These are phyloP conservation scores for Nomada flava DNA, from an alignment of 2,888 invertebrate species.

Conservation along the genomic window DNA sequence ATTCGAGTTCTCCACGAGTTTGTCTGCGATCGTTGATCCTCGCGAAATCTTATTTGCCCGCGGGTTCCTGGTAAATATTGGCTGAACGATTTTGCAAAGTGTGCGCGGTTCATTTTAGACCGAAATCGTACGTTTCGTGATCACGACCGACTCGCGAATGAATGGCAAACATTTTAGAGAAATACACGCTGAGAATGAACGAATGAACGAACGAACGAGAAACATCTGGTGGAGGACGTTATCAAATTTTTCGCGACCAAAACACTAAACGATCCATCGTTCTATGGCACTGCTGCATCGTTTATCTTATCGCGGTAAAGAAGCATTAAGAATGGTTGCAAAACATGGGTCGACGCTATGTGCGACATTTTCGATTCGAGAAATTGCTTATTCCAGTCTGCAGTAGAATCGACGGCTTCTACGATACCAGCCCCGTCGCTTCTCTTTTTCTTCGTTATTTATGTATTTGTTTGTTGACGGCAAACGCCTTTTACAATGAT, in stretches of 20 bases:
- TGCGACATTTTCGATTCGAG: background rate
- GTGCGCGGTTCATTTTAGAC: background rate
- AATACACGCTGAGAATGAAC: background rate
- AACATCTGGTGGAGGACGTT: background rate
- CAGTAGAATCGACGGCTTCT: background rate
- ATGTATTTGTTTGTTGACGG: too few species aligned
- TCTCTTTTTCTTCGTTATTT: background rate
- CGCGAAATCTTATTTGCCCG: background rate
- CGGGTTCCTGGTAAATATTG: too few species aligned
- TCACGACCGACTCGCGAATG: background rate
- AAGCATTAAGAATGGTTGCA: constrained; percentile 27
- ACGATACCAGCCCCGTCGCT: background rate
- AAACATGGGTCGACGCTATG: background rate
- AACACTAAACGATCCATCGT: constrained; percentile 21
- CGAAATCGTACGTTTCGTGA: background rate
- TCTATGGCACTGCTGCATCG: constrained; percentile 7
- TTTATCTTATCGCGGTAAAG: constrained; percentile 38
- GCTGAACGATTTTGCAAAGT: background rate
- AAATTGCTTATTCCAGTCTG: background rate
- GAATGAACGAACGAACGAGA: background rate
- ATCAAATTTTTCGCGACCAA: constrained; percentile 16
- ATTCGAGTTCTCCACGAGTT: constrained; percentile 39
- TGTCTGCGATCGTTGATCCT: background rate
- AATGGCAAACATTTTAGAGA: background rate
- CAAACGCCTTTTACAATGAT: too few species aligned